phyloP scores from a whole-genome alignment of 35 echinoderm and acorn worm species.

The Ptychodera flava region DNA sequence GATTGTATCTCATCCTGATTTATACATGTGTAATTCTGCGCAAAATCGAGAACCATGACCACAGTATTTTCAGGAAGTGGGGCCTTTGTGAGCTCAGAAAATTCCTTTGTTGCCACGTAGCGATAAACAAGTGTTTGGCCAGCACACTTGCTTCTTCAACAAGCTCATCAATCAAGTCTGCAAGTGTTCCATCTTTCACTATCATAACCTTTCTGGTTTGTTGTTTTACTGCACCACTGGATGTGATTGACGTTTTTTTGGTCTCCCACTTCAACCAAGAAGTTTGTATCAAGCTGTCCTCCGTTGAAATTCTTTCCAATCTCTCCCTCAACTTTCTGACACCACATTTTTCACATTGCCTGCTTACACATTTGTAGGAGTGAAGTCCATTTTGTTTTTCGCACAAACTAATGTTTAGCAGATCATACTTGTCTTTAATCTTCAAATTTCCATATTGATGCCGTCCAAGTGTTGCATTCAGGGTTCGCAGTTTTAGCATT shows the following conservation, averaged over 20 bases:
- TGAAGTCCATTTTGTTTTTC: conserved; percentile 2
- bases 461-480: conserved; percentile 10
- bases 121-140: conserved; percentile 22
- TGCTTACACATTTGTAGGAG: neutral
- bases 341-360: neutral
- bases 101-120: conserved; percentile 39
- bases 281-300: neutral
- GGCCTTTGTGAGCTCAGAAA: conserved; percentile 5
- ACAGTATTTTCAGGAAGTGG: neutral
- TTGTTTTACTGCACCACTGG: conserved; percentile 13
- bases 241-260: conserved; percentile 10
- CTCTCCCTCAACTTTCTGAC: neutral
- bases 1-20: conserved; percentile 51
- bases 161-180: neutral
- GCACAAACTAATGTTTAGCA: conserved; percentile 15
- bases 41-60: conserved; percentile 40
- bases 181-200: neutral
- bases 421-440: conserved; percentile 25
- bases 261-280: conserved; percentile 30
- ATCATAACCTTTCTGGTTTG: neutral
- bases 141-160: neutral
- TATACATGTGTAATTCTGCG: conserved; percentile 47
- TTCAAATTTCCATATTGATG: conserved; percentile 7
- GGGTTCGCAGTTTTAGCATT: conserved; percentile 19
- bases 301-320: neutral